Evolutionary conservation across 2,113 vertebrate species (phyloP), one percentile per base, ranked within the genome.

Genomic region (Ovibos moschatus): DNA sequence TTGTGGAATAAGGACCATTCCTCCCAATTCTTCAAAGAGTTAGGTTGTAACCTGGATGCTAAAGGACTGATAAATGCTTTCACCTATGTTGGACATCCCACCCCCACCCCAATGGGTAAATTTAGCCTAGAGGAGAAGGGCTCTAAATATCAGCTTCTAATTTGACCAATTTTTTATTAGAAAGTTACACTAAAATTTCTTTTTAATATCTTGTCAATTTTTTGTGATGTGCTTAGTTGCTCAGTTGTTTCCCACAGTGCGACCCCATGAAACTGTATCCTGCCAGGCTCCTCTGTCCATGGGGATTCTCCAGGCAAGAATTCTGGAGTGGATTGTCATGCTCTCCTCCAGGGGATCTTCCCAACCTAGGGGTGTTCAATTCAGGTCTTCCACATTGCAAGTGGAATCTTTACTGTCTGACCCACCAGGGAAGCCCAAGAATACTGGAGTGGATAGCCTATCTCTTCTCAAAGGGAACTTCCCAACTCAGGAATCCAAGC

Each of bases 211-310:
- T 79, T 79, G 28, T 33, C 45, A 50, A 3, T 40, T 71, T 40
- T 71, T 71, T 23, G 5, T 71, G 19, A 71, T 1, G 19, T 40
- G n/a, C 19, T 71, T 71, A 6, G 5, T 23, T 0, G 0, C n/a
- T 71, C 67, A 40, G 67, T 12, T 71, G 67, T 71, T n/a, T 23
- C 10, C 67, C n/a, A 71, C n/a, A 40, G n/a, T 71, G 19, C 12
- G 67, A 40, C 67, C n/a, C 19, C 67, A 71, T 12, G 21, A 71
- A 40, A 71, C n/a, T 71, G n/a, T 71, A 40, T 6, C n/a, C n/a
- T 2, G 2, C 67, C 67, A 40, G 67, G 19, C n/a, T 71, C n/a
- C 10, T 36, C 4, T 40, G 10, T 71, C 10, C 67, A 40, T 23
- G n/a, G n/a, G 64, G n/a, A 71, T 71, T 6, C 19, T 23, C 9